phyloP scores from a whole-genome alignment of 1,140 invertebrate species.

The Oppia nitens region DNA sequence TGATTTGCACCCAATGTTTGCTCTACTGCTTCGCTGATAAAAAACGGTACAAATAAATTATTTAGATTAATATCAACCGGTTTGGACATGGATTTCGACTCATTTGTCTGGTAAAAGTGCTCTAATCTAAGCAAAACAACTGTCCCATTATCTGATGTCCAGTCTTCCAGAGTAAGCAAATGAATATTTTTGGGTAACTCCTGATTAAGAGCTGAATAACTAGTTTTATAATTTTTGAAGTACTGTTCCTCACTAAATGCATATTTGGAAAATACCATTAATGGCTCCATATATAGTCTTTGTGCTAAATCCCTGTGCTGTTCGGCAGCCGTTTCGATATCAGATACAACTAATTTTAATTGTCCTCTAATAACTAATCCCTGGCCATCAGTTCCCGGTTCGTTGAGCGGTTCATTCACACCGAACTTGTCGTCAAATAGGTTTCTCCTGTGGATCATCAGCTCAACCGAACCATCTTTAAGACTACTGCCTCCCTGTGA shows the following conservation, averaged over 20 bases:
- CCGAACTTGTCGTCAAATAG: conserved; percentile 77
- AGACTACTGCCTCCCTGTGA: conserved; percentile 70
- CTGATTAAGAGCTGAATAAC: conserved; percentile 28
- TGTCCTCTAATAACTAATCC: conserved; percentile 65
- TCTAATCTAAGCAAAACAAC: conserved; percentile 67
- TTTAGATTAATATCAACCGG: conserved; percentile 32
- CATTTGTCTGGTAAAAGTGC: conserved; percentile 58
- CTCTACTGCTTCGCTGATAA: conserved; percentile 40
- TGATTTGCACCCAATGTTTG: conserved; percentile 51
- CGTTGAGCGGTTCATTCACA: conserved; percentile 76
- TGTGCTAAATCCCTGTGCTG: conserved; percentile 31
- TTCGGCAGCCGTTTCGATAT: conserved; percentile 25
- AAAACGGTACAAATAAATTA: conserved; percentile 40
- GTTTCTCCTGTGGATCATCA: conserved; percentile 54
- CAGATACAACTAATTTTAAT: conserved; percentile 30
- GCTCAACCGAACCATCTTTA: conserved; percentile 15
- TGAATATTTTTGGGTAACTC: conserved; percentile 58
- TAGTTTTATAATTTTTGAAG: conserved; percentile 28
- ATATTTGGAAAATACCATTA: conserved; percentile 27
- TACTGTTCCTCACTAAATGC: not conserved
- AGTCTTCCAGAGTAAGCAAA: conserved; percentile 68
- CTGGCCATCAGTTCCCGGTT: conserved; percentile 43
- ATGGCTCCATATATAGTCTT: conserved; percentile 30
- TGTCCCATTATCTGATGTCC: conserved; percentile 43
- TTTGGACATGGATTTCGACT: conserved; percentile 38